Evolutionary conservation across 2,113 vertebrate genomes (phyloP), one percentile per base, ranked within the genome.

Genomic region (Girardinichthys multiradiatus): DNA sequence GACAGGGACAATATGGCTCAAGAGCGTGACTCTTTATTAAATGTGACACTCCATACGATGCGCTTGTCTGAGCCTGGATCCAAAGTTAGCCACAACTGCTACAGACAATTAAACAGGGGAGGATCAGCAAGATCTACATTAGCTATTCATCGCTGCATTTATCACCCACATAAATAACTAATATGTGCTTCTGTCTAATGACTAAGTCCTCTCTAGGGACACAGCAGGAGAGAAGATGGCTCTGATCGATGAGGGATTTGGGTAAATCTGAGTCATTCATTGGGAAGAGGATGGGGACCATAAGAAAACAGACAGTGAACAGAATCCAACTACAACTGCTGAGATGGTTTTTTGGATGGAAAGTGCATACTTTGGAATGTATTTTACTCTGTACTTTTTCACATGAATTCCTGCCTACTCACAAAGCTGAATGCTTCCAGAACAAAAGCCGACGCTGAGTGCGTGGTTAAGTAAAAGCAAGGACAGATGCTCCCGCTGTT

Each of bases 121-220:
- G 51, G 70, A 79, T 87, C 74, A 33, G 80, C 74, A 69, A 80
- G 73, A 89, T 86, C 81, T 79, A 77, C 87, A 86, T 80, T 70
- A 77, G 74, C 81, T 83, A 76, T 85, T 84, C 85, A 75, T 84
- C 72, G 58, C 35, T 61, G 79, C 63, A 35, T 84, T 87, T 78
- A 84, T 82, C 84, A 76, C 87, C 83, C 86, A 86, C 87, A 87
- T 81, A 68, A 87, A 88, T 87, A 90, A 82, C 88, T 87, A 86
- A 92, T 87, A 90, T 90, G 82, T 87, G 86, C 72, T 80, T 87
- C 71, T 48, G 74, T 82, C 24, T 80, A 84, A 85, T 88, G 87
- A 91, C 88, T 90, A 70, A 89, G 71, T 64, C 76, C 3, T 54
- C 78, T 65, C 39, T 3, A 0, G 88, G 84, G 77, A 76, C 37